phyloP scores from a whole-genome alignment of 1,140 invertebrate genomes.

The Steinernema khuongi region DNA sequence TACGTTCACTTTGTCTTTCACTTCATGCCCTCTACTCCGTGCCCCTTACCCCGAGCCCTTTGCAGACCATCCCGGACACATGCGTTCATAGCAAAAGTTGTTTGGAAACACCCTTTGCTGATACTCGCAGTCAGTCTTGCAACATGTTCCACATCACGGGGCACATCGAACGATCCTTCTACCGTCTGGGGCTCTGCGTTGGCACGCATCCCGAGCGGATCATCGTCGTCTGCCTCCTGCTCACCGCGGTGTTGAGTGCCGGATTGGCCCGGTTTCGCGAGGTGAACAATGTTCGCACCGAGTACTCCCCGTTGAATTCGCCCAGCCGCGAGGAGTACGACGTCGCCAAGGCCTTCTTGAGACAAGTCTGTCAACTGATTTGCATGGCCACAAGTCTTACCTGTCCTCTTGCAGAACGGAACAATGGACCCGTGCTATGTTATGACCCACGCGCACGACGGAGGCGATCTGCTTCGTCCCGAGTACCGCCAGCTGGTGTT shows the following conservation, averaged over 20 bases:
- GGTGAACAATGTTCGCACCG: slow-evolving; percentile 52
- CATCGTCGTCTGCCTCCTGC: slow-evolving; percentile 32
- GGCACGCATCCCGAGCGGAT: slow-evolving; percentile 27
- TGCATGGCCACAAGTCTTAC: slow-evolving; percentile 16
- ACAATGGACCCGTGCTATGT: slow-evolving; percentile 55
- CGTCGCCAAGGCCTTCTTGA: slow-evolving; percentile 52
- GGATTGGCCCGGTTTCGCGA: slow-evolving; percentile 48
- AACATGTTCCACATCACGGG: neutral
- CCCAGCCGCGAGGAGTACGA: slow-evolving; percentile 52
- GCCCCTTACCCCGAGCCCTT: no score
- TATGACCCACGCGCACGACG: slow-evolving; percentile 51
- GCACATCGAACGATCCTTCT: neutral
- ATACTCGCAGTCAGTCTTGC: neutral
- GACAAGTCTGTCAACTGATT: slow-evolving; percentile 41
- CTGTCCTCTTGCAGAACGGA: slow-evolving; percentile 32
- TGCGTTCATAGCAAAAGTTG: no score
- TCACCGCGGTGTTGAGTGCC: slow-evolving; percentile 38
- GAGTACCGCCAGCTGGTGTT: slow-evolving; percentile 48
- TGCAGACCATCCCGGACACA: no score
- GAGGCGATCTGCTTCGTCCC: slow-evolving; percentile 43
- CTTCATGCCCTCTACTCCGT: no score
- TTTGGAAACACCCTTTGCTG: no score
- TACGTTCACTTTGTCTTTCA: neutral
- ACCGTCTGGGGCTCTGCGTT: neutral
- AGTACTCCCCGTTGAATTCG: slow-evolving; percentile 52